Evolutionary conservation across 2,797 vertebrate genomes (phyloP).

Genomic region (Leptoclinus maculatus): DNA sequence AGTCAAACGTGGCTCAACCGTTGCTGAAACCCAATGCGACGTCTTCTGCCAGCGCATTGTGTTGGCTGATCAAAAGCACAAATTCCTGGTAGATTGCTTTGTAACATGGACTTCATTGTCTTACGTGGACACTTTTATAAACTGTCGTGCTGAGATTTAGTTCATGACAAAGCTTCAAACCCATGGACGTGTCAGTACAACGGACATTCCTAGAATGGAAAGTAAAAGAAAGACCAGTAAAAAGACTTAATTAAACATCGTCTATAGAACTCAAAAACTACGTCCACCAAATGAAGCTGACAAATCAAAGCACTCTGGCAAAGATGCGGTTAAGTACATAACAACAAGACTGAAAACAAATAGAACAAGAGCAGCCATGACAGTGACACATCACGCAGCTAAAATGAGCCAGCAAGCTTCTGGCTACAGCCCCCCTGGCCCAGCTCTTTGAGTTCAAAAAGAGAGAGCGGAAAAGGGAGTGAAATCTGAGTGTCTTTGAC

Average conservation of each 20-base stretch:
- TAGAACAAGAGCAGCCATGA: conserved; percentile 35
- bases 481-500: conserved; percentile 88
- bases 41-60: too few species aligned
- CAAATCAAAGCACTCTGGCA: neutral
- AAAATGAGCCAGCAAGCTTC: conserved; percentile 32
- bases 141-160: neutral
- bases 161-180: neutral
- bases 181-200: neutral
- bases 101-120: neutral
- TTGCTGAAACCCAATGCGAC: neutral
- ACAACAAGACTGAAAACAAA: conserved; percentile 38
- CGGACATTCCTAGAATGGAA: neutral
- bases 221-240: neutral
- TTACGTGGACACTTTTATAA: neutral
- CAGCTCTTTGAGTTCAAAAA: conserved; percentile 61
- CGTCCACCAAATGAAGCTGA: neutral
- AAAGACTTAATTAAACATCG: neutral
- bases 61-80: neutral
- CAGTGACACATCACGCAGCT: conserved; percentile 35
- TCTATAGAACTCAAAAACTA: neutral
- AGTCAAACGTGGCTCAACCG: neutral
- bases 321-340: conserved; percentile 12
- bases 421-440: conserved; percentile 34
- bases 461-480: conserved; percentile 29
- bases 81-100: neutral